Conservation (phyloP, 2,113 vertebrate species). For the Coreoperca whiteheadi region DNA sequence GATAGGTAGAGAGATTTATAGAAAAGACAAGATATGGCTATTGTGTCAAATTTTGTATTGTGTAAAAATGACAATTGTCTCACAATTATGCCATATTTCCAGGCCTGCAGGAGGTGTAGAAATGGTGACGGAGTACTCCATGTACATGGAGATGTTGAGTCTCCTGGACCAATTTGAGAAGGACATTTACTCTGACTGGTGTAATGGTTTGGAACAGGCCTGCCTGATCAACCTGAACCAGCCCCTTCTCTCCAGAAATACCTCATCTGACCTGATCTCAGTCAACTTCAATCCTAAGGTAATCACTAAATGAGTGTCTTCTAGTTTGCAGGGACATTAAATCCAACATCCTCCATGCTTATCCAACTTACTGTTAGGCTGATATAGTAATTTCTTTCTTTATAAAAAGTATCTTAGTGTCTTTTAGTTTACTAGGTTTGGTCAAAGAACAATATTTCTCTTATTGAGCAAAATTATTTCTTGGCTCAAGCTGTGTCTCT, state of each 20-base stretch:
- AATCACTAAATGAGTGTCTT: not conserved
- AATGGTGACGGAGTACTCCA: conserved; percentile 74
- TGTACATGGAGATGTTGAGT: conserved; percentile 83
- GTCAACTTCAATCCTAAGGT: conserved; percentile 90
- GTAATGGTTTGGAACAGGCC: conserved; percentile 79
- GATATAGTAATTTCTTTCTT: not conserved
- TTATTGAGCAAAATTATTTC: not conserved
- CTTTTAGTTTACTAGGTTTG: not conserved
- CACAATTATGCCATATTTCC: conserved; percentile 6
- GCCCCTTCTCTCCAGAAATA: conserved; percentile 80
- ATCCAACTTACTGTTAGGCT: not conserved
- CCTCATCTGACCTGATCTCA: conserved; percentile 80
- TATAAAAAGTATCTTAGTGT: not conserved
- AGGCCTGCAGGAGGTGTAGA: conserved; percentile 78
- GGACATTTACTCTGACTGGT: conserved; percentile 82
- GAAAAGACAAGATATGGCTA: not conserved
- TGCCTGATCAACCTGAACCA: conserved; percentile 87
- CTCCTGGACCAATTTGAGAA: conserved; percentile 84
- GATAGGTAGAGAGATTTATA: not conserved
- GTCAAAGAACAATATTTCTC: not conserved
- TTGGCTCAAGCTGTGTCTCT: too few species aligned
- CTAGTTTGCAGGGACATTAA: too few species aligned
- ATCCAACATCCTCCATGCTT: not conserved
- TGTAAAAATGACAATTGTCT: not conserved
- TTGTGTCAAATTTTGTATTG: not conserved